Conservation (phyloP, 35 echinoderm and acorn worm species). For the Diadema setosum region DNA sequence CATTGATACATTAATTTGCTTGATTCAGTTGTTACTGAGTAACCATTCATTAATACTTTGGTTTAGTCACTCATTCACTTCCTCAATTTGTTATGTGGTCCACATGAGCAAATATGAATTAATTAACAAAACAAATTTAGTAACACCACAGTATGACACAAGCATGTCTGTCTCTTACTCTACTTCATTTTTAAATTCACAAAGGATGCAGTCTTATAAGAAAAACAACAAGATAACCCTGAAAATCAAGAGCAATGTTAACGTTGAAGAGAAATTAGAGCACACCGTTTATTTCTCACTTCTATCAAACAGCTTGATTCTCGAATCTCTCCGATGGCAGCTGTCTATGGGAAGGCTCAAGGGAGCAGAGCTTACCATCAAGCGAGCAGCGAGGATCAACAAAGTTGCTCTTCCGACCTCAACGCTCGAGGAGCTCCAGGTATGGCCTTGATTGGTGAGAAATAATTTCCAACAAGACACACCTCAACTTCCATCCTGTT, state of each 20-base stretch:
- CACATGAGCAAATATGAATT: too few relatives aligned
- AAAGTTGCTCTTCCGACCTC: background rate
- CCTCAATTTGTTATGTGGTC: too few relatives aligned
- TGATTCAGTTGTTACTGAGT: too few relatives aligned
- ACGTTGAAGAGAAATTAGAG: background rate
- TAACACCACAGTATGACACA: too few relatives aligned
- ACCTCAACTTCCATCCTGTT: too few relatives aligned
- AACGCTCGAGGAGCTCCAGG: background rate
- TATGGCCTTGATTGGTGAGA: background rate
- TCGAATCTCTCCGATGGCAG: constrained; percentile 55
- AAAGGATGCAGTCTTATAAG: background rate
- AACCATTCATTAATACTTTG: too few relatives aligned
- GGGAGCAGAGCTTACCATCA: constrained; percentile 40
- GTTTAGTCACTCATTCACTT: too few relatives aligned
- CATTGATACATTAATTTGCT: too few relatives aligned
- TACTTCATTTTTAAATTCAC: background rate
- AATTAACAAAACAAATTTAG: too few relatives aligned
- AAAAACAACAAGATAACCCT: background rate
- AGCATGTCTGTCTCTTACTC: too few relatives aligned
- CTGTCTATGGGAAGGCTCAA: constrained; percentile 41
- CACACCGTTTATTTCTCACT: background rate
- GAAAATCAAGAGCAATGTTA: background rate
- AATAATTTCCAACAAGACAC: background rate
- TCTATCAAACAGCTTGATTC: constrained; percentile 15
- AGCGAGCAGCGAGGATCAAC: constrained; percentile 37